Evolutionary conservation across 1,140 invertebrate species (phyloP).

Genomic region (Drosophila chauvacae): DNA sequence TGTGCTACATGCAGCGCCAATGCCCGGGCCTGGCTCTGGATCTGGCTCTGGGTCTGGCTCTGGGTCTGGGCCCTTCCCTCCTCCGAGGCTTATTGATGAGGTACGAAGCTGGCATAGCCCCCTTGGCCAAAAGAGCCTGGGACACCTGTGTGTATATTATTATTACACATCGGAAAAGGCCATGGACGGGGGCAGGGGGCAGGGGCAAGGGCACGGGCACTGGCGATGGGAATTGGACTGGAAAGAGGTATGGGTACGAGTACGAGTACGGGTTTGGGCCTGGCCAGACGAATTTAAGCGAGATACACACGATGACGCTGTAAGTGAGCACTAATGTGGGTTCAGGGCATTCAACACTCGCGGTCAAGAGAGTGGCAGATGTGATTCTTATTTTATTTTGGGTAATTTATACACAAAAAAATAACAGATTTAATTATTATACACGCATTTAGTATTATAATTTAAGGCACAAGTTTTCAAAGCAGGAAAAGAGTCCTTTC

Average conservation of each 20-base stretch:
- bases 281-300: slow-evolving; percentile 66
- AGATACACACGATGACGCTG: slow-evolving; percentile 67
- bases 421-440: too few species aligned
- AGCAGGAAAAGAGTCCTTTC: too few species aligned
- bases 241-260: slow-evolving; percentile 12
- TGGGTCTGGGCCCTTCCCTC: neutral
- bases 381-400: neutral
- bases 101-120: slow-evolving; percentile 71
- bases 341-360: slow-evolving; percentile 31
- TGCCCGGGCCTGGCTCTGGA: neutral
- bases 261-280: slow-evolving; percentile 15
- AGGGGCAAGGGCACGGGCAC: slow-evolving; percentile 14
- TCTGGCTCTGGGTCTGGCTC: neutral
- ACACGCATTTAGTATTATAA: too few species aligned
- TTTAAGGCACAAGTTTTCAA: too few species aligned
- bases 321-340: slow-evolving; percentile 76
- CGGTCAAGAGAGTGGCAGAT: slow-evolving; percentile 2
- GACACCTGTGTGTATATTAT: slow-evolving; percentile 82
- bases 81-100: slow-evolving; percentile 71
- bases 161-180: slow-evolving; percentile 67
- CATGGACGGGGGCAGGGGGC: slow-evolving; percentile 1
- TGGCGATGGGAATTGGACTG: slow-evolving; percentile 29
- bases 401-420: neutral
- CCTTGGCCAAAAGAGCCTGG: slow-evolving; percentile 59
- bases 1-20: slow-evolving; percentile 79